Evolutionary conservation across 1,140 invertebrate species (phyloP).

Genomic region (Wasmannia auropunctata): DNA sequence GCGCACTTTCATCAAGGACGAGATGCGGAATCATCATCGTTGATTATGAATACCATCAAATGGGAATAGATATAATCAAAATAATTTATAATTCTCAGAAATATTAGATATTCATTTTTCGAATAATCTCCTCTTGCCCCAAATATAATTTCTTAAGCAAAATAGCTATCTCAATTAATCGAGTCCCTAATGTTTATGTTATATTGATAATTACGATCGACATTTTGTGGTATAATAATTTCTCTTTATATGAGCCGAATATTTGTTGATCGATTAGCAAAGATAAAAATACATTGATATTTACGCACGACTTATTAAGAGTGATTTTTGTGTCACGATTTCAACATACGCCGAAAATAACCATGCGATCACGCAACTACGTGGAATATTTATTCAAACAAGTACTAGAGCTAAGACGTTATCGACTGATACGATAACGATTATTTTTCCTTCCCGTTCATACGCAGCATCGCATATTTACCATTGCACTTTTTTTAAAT

Average conservation of each 20-base stretch:
- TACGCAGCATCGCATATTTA: constrained; percentile 53
- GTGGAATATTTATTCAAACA: constrained; percentile 74
- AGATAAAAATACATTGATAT: too few species aligned
- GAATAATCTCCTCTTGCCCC: background rate
- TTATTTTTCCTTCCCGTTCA: constrained; percentile 44
- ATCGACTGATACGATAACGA: constrained; percentile 72
- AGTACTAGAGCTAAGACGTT: constrained; percentile 65
- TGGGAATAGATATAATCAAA: constrained; percentile 3
- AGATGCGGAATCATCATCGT: constrained; percentile 32
- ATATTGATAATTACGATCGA: background rate
- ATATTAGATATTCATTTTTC: constrained; percentile 10
- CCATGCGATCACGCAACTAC: constrained; percentile 67
- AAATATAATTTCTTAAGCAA: background rate
- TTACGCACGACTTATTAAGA: background rate
- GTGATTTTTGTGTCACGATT: constrained; percentile 35
- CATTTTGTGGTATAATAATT: background rate
- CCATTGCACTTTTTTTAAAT: constrained; percentile 53
- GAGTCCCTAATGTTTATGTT: background rate
- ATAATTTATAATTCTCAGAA: constrained; percentile 8
- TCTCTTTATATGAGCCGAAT: background rate
- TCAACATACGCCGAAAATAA: constrained; percentile 64
- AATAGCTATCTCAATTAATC: background rate
- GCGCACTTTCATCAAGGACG: constrained; percentile 44
- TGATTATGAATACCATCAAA: constrained; percentile 43
- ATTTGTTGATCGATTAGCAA: background rate